These are phyloP conservation scores for Synodontis membranacea DNA, from an alignment of 2,113 vertebrate species.

Conservation along the genomic window DNA sequence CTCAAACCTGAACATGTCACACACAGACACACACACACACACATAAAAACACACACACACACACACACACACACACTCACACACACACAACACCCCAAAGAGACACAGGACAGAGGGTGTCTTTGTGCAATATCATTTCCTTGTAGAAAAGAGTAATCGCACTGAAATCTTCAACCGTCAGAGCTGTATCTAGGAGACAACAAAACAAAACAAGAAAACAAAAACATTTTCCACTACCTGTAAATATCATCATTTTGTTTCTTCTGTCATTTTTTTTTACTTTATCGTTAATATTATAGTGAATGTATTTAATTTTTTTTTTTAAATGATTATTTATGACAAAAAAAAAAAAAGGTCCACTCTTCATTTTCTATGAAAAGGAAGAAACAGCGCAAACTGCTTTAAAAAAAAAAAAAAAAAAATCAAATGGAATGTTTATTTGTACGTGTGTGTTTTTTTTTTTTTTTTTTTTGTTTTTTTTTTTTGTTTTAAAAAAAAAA, in stretches of 20 bases:
- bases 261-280: constrained; percentile 78
- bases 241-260: constrained; percentile 83
- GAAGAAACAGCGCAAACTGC: constrained; percentile 97
- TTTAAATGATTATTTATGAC: constrained; percentile 99
- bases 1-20: constrained; percentile 69
- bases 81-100: constrained; percentile 85
- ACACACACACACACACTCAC: constrained; percentile 53
- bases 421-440: constrained; percentile 96
- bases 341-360: constrained; percentile 94
- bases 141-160: constrained; percentile 84
- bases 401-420: constrained; percentile 71
- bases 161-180: constrained; percentile 97
- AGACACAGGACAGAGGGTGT: constrained; percentile 91
- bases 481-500: neutral
- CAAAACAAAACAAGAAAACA: constrained; percentile 72
- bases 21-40: constrained; percentile 83
- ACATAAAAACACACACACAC: constrained; percentile 85
- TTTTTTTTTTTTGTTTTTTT: neutral
- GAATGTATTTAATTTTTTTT: constrained; percentile 99
- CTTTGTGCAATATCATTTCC: constrained; percentile 98
- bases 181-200: constrained; percentile 88
- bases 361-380: constrained; percentile 99
- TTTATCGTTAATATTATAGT: constrained; percentile 99
- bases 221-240: constrained; percentile 95
- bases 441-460: constrained; percentile 64